Evolutionary conservation across 2,888 invertebrate species (phyloP), one percentile per base, ranked within the genome.

Genomic region (Clanis bilineata): DNA sequence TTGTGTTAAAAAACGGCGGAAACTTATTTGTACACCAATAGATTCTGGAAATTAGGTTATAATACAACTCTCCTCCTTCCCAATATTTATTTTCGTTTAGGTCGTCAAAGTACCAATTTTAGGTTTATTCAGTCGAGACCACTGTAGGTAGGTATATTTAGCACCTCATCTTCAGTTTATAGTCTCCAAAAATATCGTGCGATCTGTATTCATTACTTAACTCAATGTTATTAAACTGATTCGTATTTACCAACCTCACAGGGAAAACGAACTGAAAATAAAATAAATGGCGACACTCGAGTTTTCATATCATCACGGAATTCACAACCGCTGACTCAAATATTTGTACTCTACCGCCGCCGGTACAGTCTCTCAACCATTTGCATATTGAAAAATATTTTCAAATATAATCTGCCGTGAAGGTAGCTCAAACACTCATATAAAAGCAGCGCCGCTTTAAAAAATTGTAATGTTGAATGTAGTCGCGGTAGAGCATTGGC

Each of bases 371-470:
- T 4, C 18, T 32, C 28, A 10, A 51, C 51, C 28, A 51, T 51
- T 51, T 51, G 28, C 51, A 51, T 51, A 51, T 51, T 51, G 51
- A 51, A 51, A 51, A 51, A 51, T 51, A 32, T 51, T 51, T 51
- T 28, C 32, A 51, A 32, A 51, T 32, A 32, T 18, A 32, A 51
- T 51, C 51, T 15, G 51, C 28, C 10, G 28, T 51, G 32, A 51
- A 51, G 32, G 51, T 18, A 32, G 18, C 32, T 18, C 51, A 51
- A 45, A 51, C 51, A 51, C 18, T 15, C 28, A 28, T 22, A 10
- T 44, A 12, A 1, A n/a, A 22, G 22, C 6, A 28, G 2, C 9
- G 3, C 28, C 28, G 15, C 28, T 32, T n/a, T 28, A 32, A 32
- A 32, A 21, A 18, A 32, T 51, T 32, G 28, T 6, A 32, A 1